Evolutionary conservation across 2,113 vertebrate genomes (phyloP), one percentile per base, ranked within the genome.

Genomic region (Gulo gulo): DNA sequence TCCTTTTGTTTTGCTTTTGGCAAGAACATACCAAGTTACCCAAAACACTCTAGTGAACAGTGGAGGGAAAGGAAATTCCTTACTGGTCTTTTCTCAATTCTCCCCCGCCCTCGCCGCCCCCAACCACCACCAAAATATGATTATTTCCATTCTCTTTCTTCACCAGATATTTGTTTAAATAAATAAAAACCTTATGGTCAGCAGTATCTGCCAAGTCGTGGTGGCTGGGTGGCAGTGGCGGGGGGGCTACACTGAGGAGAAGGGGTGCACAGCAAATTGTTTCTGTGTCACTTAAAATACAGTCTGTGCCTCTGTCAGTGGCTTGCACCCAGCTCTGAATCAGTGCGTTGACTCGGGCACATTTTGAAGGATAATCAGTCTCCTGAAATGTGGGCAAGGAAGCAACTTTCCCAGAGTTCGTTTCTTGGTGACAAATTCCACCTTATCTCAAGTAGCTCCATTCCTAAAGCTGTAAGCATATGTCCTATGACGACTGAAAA

Each of bases 381-480:
- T 71, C 24, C 78, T 74, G 55, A 91, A 95, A 93, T 34, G 34
- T 55, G 91, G 86, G 73, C 12, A 93, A 85, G 83, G 95, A 98
- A 96, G 97, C 86, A 97, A 92, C 96, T 87, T 76, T 61, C 4
- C 95, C 97, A 86, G 73, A 91, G 96, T 95, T 97, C 94, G 0
- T 21, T 98, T 79, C 74, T 88, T 95, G 84, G 11, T 85, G 98
- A 96, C 96, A 98, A 90, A 93, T 98, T 98, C 97, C 90, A 98
- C 86, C 97, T 95, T 94, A 96, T 97, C 98, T 98, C 81, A 73
- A 96, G 67, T 21, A 34, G 21, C 55, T 97, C 95, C 63, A 12
- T 71, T 94, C 65, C 36, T 91, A 84, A 98, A 98, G 98, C 97
- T 80, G 91, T 94, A 99, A 99, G 97, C 98, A 98, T 95, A 95